Conservation (phyloP, 1,140 invertebrate genomes). For the Panulirus ornatus region DNA sequence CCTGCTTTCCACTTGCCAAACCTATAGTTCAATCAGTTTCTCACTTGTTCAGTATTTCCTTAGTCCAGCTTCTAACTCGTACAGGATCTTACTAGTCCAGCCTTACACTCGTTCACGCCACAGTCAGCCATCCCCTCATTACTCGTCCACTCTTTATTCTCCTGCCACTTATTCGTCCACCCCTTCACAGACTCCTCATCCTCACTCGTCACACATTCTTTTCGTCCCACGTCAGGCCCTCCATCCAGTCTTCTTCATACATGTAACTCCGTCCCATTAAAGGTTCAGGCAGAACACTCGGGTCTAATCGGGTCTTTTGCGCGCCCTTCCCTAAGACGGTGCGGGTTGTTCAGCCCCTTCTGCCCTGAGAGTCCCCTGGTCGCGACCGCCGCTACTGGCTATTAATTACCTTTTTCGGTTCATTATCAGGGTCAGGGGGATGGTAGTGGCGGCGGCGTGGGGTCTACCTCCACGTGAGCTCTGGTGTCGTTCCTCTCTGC, state of each 20-base stretch:
- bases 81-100: background rate
- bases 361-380: background rate
- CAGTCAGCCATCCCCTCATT: background rate
- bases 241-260: background rate
- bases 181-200: no score
- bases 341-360: no score
- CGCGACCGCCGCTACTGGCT: constrained; percentile 6
- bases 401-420: constrained; percentile 47
- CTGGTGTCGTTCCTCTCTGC: background rate
- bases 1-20: no score
- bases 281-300: background rate
- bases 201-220: background rate
- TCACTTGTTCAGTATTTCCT: no score
- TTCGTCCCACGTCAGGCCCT: background rate
- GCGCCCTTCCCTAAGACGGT: background rate
- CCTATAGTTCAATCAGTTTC: no score
- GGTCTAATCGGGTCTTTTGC: background rate
- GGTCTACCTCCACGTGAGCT: background rate
- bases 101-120: background rate
- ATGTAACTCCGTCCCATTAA: background rate
- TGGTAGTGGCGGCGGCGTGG: background rate
- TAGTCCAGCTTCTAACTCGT: background rate
- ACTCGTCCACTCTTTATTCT: background rate
- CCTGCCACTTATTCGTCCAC: no score
- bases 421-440: constrained; percentile 32